phyloP scores from a whole-genome alignment of 2,888 invertebrate genomes.

The Meghimatium bilineatum region DNA sequence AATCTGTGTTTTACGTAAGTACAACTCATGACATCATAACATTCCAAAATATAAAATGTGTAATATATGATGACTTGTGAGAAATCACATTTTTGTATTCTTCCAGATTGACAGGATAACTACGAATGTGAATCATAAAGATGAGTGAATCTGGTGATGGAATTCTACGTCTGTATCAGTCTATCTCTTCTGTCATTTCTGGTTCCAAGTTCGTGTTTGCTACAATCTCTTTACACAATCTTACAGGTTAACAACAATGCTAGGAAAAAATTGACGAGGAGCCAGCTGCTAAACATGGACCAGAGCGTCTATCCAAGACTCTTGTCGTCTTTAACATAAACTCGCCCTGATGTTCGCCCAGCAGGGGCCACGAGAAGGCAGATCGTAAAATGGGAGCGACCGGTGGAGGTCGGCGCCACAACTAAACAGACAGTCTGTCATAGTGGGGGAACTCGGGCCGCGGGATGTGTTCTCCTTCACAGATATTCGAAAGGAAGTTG shows the following conservation, averaged over 20 bases:
- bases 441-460: neutral
- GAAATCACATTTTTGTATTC: too few species aligned
- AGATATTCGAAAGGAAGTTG: constrained; percentile 27
- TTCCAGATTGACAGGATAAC: too few species aligned
- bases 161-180: too few species aligned
- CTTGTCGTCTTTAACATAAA: neutral
- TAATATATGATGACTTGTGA: too few species aligned
- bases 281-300: neutral
- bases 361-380: neutral
- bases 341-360: constrained; percentile 31
- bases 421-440: neutral
- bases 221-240: too few species aligned
- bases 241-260: constrained; percentile 12
- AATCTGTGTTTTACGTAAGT: too few species aligned
- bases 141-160: too few species aligned
- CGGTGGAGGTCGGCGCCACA: constrained; percentile 18
- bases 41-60: too few species aligned
- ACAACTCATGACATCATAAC: too few species aligned
- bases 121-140: too few species aligned
- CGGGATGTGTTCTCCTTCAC: neutral
- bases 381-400: constrained; percentile 11
- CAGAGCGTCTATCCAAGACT: neutral
- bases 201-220: too few species aligned
- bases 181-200: too few species aligned
- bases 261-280: neutral